Evolutionary conservation across 2,797 vertebrate genomes (phyloP), one percentile per base, ranked within the genome.

Genomic region (Pachyuromys duprasi): DNA sequence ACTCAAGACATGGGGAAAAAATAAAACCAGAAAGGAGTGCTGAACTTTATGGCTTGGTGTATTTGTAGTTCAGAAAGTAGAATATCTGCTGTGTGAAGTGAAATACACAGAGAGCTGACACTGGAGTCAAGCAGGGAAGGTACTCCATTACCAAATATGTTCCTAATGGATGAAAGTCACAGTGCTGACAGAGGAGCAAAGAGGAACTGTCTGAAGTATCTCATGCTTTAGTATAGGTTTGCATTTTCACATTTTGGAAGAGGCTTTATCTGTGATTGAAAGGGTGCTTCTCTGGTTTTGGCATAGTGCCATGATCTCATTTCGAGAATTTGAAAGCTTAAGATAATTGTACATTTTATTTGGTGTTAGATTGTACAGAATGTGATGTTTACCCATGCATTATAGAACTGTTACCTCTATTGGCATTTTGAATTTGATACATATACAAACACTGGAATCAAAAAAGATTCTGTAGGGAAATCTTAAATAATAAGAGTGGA

Each of bases 251-350:
- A 45, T 86, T 94, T 84, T 88, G 82, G 22, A 70, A 89, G 26
- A 88, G 24, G 15, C 60, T 80, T 86, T 93, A 8, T 88, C 22
- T 96, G 28, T 86, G 75, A 78, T n/a, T 53, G 65, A 93, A 95
- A 81, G 28, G 24, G 20, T 49, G 0, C 14, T 89, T 17, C 42
- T 93, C 1, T 82, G 42, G 57, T 75, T 94, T 83, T 62, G 28
- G 81, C 53, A 60, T 75, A 86, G 53, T 42, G 31, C 65, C 33
- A 63, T 33, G 69, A 20, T 65, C 65, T 88, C 49, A 49, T 74
- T 80, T 94, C 24, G 67, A 63, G 76, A 89, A 75, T 67, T 62
- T 70, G 28, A 69, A 86, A 55, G n/a, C n/a, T 39, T 14, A 82
- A 79, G 15, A 79, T 57, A 84, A 7, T 49, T 81, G 49, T 69